These are phyloP conservation scores for Rhinella marina DNA, from an alignment of 2,797 vertebrate species.

Conservation along the genomic window DNA sequence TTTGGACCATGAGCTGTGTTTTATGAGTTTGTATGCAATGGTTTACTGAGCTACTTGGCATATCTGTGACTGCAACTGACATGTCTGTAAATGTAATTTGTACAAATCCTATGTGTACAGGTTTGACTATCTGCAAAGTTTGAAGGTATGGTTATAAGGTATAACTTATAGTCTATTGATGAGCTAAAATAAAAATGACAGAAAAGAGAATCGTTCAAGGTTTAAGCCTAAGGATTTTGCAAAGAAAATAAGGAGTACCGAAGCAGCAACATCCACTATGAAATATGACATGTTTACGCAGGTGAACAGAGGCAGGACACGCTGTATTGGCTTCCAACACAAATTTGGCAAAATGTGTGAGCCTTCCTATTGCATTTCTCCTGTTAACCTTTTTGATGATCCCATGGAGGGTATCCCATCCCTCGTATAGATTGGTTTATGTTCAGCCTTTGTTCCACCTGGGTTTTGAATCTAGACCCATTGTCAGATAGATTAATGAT, in stretches of 20 bases:
- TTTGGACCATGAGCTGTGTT: constrained; percentile 27
- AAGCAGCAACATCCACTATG: background rate
- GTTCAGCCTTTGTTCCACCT: no score
- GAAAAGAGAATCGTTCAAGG: background rate
- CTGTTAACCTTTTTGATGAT: no score
- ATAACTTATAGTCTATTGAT: background rate
- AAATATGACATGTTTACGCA: no score
- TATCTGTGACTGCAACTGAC: constrained; percentile 20
- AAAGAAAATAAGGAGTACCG: background rate
- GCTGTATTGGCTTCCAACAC: background rate
- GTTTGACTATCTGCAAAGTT: constrained; percentile 9
- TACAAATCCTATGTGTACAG: constrained; percentile 23
- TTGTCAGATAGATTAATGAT: no score
- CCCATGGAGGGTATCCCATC: no score
- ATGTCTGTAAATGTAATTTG: constrained; percentile 39
- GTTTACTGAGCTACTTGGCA: constrained; percentile 13
- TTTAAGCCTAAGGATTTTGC: background rate
- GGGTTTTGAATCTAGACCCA: no score
- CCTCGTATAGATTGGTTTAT: no score
- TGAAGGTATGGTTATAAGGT: background rate
- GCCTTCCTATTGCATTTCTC: no score
- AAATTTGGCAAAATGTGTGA: no score
- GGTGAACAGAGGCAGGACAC: no score
- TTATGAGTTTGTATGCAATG: constrained; percentile 15
- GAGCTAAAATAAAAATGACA: background rate